phyloP scores from a whole-genome alignment of 1,140 invertebrate species.

The Pachyrhynchus sulphureomaculatus region DNA sequence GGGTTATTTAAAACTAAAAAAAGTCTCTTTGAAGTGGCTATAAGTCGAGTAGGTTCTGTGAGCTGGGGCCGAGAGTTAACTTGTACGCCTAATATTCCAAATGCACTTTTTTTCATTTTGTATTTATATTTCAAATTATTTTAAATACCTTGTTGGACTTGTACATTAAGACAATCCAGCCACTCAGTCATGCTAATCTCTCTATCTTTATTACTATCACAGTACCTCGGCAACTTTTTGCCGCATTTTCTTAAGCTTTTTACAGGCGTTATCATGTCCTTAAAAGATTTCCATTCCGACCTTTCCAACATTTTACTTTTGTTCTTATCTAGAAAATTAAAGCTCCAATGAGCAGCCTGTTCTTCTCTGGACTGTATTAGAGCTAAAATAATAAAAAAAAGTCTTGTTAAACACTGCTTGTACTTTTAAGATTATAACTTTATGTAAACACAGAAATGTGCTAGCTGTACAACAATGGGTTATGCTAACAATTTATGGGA shows the following conservation, averaged over 20 bases:
- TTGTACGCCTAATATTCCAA: no score
- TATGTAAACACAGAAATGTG: background rate
- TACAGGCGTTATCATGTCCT: conserved; percentile 67
- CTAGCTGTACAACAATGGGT: no score
- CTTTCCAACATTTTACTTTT: conserved; percentile 83
- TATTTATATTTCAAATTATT: no score
- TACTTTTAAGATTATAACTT: conserved; percentile 34
- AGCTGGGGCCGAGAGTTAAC: no score
- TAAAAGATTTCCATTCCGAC: conserved; percentile 85
- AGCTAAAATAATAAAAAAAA: conserved; percentile 22
- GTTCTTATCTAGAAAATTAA: conserved; percentile 81
- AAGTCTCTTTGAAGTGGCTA: no score
- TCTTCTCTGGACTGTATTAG: conserved; percentile 74
- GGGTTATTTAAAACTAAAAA: no score
- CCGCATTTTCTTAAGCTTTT: conserved; percentile 77
- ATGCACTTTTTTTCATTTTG: no score
- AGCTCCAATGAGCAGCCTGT: conserved; percentile 78
- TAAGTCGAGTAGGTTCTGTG: no score
- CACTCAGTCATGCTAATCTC: conserved; percentile 87
- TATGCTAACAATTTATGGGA: no score
- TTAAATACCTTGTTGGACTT: conserved; percentile 50
- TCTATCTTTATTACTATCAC: conserved; percentile 86
- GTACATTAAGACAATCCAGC: conserved; percentile 78
- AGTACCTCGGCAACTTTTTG: conserved; percentile 84
- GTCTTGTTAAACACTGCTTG: background rate